These are phyloP conservation scores for Centropus bengalensis DNA, from an alignment of 2,113 vertebrate genomes.

Conservation along the genomic window DNA sequence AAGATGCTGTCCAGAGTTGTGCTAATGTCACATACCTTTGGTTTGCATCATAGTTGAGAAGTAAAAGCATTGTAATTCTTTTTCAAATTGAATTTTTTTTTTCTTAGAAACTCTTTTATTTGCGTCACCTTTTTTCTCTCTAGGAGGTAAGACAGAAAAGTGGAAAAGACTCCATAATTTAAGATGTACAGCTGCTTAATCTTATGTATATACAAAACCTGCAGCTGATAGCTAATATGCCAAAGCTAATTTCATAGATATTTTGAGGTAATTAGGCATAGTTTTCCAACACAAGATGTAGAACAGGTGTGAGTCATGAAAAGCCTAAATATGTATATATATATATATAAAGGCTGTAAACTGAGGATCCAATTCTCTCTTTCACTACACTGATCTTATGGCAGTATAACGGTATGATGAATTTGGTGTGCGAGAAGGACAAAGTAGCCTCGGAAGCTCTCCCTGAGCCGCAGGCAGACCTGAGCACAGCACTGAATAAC, in stretches of 20 bases:
- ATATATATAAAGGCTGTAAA: not conserved
- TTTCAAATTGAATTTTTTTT: slow-evolving; percentile 17
- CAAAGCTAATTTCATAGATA: slow-evolving; percentile 37
- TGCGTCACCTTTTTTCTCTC: slow-evolving; percentile 6
- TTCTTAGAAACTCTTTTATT: slow-evolving; percentile 12
- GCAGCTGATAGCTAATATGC: slow-evolving; percentile 37
- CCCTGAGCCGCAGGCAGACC: not conserved
- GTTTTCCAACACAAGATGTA: slow-evolving; percentile 25
- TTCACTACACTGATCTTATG: accelerated
- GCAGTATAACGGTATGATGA: not conserved
- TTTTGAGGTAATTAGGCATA: slow-evolving; percentile 56
- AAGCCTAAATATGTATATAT: not conserved
- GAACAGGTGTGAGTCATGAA: not conserved
- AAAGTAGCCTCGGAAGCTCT: not conserved
- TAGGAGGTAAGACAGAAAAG: slow-evolving; percentile 16
- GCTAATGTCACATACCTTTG: not conserved
- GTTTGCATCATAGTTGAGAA: slow-evolving; percentile 6
- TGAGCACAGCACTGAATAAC: not conserved
- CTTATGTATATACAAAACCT: slow-evolving; percentile 11
- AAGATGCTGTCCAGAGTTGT: not conserved
- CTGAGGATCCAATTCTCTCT: not conserved
- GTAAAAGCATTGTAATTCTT: not conserved
- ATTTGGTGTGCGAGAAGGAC: not conserved
- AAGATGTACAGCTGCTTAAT: slow-evolving; percentile 32
- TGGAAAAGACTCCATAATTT: not conserved